Evolutionary conservation across 2,113 vertebrate genomes (phyloP).

Genomic region (Chroicocephalus ridibundus): DNA sequence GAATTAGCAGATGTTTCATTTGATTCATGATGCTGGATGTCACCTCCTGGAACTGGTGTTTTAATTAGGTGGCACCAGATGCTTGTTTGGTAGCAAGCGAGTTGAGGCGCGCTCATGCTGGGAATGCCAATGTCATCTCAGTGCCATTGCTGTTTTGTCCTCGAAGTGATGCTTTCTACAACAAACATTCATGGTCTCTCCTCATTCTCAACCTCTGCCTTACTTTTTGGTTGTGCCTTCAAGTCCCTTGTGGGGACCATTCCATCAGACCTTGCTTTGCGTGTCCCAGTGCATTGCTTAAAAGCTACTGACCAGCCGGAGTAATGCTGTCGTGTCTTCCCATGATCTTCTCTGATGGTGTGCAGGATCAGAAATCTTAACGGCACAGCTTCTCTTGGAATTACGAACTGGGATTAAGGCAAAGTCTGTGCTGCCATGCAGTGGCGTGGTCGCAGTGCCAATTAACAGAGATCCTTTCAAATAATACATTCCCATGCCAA

Average conservation of each 20-base stretch:
- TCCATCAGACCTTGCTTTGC: neutral
- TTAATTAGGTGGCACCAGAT: slow-evolving; percentile 66
- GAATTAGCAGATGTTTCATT: slow-evolving; percentile 52
- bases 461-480: neutral
- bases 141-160: neutral
- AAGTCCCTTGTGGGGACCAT: neutral
- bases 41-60: slow-evolving; percentile 52
- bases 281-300: rapidly evolving
- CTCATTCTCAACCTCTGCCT: neutral
- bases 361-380: neutral
- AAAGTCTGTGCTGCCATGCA: neutral
- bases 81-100: slow-evolving; percentile 3
- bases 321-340: neutral
- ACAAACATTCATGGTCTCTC: rapidly evolving
- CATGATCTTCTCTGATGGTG: neutral
- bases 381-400: neutral
- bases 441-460: neutral
- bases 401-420: neutral
- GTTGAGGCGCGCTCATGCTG: neutral
- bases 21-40: slow-evolving; percentile 32
- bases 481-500: neutral
- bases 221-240: neutral
- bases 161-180: neutral
- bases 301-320: neutral
- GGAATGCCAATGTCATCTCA: neutral